Evolutionary conservation across 2,888 invertebrate species (phyloP).

Genomic region (Zygaena filipendulae): DNA sequence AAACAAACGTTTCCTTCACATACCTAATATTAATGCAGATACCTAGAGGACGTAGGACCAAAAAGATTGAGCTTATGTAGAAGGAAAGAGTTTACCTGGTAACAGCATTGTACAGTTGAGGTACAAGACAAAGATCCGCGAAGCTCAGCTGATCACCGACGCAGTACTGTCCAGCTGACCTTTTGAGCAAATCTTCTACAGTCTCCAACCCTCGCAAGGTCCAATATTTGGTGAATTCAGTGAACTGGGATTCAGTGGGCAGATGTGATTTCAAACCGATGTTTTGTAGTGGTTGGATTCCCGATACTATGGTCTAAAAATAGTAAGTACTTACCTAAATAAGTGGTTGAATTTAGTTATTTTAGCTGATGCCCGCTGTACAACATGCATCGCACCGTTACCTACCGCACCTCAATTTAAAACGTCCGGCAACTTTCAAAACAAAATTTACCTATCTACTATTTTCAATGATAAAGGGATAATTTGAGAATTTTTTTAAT

Average conservation of each 20-base stretch:
- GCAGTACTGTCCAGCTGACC: slow-evolving; percentile 64
- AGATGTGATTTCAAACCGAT: slow-evolving; percentile 49
- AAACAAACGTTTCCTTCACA: too few relatives aligned
- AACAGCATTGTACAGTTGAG: slow-evolving; percentile 71
- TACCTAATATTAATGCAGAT: too few relatives aligned
- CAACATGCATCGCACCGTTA: too few relatives aligned
- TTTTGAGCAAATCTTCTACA: slow-evolving; percentile 56
- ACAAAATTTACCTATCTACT: too few relatives aligned
- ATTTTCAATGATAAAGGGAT: too few relatives aligned
- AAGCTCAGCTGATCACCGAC: slow-evolving; percentile 71
- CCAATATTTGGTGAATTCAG: slow-evolving; percentile 61
- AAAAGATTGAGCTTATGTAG: neutral
- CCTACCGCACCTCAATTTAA: too few relatives aligned
- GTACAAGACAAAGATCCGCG: slow-evolving; percentile 76
- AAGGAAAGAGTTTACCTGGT: slow-evolving; percentile 62
- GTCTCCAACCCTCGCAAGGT: slow-evolving; percentile 66
- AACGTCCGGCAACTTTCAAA: too few relatives aligned
- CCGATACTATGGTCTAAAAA: slow-evolving; percentile 66
- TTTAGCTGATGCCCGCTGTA: too few relatives aligned
- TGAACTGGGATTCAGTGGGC: slow-evolving; percentile 38
- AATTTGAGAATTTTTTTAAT: too few relatives aligned
- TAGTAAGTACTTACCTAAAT: too few relatives aligned
- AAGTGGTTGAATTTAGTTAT: too few relatives aligned
- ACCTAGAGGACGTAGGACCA: too few relatives aligned
- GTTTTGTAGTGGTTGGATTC: slow-evolving; percentile 79